These are phyloP conservation scores for Mystacides longicornis DNA, from an alignment of 2,888 invertebrate species.

Conservation along the genomic window DNA sequence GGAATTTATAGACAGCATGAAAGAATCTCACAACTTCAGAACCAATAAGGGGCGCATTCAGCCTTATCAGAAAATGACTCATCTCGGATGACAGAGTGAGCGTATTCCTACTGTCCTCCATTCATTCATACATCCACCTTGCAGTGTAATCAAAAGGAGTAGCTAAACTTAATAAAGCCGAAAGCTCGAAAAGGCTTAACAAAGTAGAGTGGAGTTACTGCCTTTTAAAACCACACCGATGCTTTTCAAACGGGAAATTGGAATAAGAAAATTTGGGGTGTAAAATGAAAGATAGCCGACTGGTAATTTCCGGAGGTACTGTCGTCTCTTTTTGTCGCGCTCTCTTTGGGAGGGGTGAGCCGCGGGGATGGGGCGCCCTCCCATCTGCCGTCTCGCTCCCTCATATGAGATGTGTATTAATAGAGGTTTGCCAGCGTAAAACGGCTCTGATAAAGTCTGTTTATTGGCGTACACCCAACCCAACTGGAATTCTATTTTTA, in stretches of 20 bases:
- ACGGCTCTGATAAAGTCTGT: constrained; percentile 25
- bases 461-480: constrained; percentile 18
- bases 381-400: constrained; percentile 7
- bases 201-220: constrained; percentile 30
- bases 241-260: constrained; percentile 49
- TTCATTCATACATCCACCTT: neutral
- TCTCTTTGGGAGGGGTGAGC: constrained; percentile 10
- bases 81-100: constrained; percentile 60
- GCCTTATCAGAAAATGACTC: constrained; percentile 68
- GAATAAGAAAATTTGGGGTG: constrained; percentile 72
- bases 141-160: neutral
- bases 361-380: constrained; percentile 3
- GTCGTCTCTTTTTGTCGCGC: constrained; percentile 27
- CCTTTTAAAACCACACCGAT: constrained; percentile 30
- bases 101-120: neutral
- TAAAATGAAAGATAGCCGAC: constrained; percentile 71
- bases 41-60: constrained; percentile 45
- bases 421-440: constrained; percentile 21
- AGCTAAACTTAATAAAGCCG: constrained; percentile 5
- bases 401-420: constrained; percentile 15
- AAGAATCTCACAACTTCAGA: constrained; percentile 37
- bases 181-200: constrained; percentile 1
- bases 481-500: no score
- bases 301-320: constrained; percentile 58
- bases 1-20: neutral